Evolutionary conservation across 2,113 vertebrate genomes (phyloP), one percentile per base, ranked within the genome.

Genomic region (Grallaria varia): DNA sequence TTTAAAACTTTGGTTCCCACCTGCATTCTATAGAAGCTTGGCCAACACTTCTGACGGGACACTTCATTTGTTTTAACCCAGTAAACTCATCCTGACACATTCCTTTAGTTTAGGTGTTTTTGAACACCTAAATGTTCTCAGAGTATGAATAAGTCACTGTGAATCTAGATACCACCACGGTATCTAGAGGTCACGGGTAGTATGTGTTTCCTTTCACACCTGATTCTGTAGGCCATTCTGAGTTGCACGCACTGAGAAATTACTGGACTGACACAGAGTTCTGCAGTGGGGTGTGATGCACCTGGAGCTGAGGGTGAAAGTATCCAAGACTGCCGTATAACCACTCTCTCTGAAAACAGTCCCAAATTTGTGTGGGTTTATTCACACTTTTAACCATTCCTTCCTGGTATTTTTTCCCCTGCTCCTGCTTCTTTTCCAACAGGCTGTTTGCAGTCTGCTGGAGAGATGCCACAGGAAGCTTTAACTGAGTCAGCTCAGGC

Each of bases 141-240:
- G 22, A 63, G 13, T 31, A 30, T 40, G 55, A 87, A 79, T 10
- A 53, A 69, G 28, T 73, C 37, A 30, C 42, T 27, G 27, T 35
- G 58, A 74, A 28, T 50, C 14, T 55, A 40, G 44, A 49, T 21
- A 55, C 45, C 60, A 22, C 39, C 35, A 23, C 75, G 33, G n/a
- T n/a, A n/a, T n/a, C n/a, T 45, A 66, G 30, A 55, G 25, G 7
- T 56, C 55, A 42, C 0, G 0, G 11, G 39, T 15, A 59, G 22
- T 31, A 35, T 40, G 12, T 12, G 8, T 53, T 63, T 87, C 39
- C n/a, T 87, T 73, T 50, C 68, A 45, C 18, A 20, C 42, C 23
- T 55, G 37, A 47, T 88, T 87, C n/a, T 77, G 28, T 25, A 49
- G 28, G 12, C 13, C n/a, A 33, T 44, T 67, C 42, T 14, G 47